These are phyloP conservation scores for Zosterops japonicus DNA, from an alignment of 2,113 vertebrate genomes.

Conservation along the genomic window DNA sequence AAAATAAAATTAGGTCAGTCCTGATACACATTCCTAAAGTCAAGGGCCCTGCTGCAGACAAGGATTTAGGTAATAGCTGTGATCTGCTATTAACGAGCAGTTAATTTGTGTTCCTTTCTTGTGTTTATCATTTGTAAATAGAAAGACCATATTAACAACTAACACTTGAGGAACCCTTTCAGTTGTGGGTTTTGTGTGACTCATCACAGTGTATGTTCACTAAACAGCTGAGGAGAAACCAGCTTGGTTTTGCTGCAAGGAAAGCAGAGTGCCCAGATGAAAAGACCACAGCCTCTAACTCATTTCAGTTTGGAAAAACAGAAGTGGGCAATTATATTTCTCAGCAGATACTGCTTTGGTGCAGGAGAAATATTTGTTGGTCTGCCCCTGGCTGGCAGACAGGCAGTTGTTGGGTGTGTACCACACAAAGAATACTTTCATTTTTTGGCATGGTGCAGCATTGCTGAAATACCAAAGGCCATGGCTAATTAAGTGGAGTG, in stretches of 20 bases:
- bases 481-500: slow-evolving; percentile 49
- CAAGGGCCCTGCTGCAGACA: neutral
- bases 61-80: neutral
- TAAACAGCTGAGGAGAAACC: neutral
- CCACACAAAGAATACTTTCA: slow-evolving; percentile 65
- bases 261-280: neutral
- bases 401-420: slow-evolving; percentile 39
- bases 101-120: neutral
- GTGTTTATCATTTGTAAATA: neutral
- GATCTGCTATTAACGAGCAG: neutral
- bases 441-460: slow-evolving; percentile 34
- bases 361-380: neutral
- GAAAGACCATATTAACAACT: neutral
- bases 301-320: slow-evolving; percentile 13
- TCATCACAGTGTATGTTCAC: neutral
- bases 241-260: neutral
- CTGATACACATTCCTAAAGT: neutral
- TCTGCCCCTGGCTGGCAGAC: neutral
- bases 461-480: slow-evolving; percentile 67
- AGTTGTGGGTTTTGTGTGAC: neutral
- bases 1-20: neutral
- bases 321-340: neutral
- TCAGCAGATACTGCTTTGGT: neutral
- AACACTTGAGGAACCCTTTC: neutral
- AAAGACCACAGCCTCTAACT: neutral